Conservation (phyloP, 2,888 invertebrate genomes). For the Uropetala carovei region DNA sequence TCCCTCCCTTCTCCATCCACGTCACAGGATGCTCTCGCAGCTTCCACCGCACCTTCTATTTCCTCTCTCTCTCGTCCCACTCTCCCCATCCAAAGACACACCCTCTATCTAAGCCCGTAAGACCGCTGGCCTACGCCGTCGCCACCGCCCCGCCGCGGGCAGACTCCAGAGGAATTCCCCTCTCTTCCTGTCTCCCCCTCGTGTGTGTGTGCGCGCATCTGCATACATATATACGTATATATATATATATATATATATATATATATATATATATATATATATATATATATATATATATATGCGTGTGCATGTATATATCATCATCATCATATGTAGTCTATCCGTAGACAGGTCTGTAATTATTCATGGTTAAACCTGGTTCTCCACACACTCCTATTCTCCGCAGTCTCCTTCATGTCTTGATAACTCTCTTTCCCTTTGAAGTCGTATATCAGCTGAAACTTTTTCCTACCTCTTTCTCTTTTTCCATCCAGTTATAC, state of each 20-base stretch:
- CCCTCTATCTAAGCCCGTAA: neutral
- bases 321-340: too few relatives aligned
- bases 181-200: neutral
- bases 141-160: neutral
- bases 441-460: too few relatives aligned
- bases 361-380: too few relatives aligned
- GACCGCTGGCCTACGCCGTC: neutral
- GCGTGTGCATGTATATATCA: neutral
- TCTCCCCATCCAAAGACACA: neutral
- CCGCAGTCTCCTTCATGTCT: too few relatives aligned
- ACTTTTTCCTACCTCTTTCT: too few relatives aligned
- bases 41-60: neutral
- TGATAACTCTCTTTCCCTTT: too few relatives aligned
- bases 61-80: neutral
- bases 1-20: neutral
- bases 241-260: neutral
- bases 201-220: neutral
- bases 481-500: too few relatives aligned
- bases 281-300: neutral
- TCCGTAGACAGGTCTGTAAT: too few relatives aligned
- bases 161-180: neutral
- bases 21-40: neutral
- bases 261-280: neutral
- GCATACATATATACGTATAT: neutral
- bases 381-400: too few relatives aligned